Conservation (phyloP, 1,140 invertebrate species). For the Heliothis virescens region DNA sequence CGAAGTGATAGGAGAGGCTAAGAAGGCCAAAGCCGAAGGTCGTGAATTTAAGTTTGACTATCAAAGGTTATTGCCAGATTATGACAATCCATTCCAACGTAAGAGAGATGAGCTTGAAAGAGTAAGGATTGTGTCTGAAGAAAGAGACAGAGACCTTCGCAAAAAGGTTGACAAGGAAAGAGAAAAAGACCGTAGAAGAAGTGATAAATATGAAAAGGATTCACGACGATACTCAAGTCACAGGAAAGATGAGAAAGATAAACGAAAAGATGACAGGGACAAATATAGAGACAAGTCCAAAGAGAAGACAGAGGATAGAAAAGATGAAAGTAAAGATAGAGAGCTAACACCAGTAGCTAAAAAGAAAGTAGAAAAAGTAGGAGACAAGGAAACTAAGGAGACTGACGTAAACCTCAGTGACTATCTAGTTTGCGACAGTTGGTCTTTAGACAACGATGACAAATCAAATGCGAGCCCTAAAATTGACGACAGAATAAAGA, state of each 20-base stretch:
- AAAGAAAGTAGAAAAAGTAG: conserved; percentile 49
- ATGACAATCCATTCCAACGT: conserved; percentile 81
- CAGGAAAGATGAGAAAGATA: conserved; percentile 65
- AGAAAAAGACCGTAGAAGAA: conserved; percentile 60
- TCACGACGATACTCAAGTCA: conserved; percentile 63
- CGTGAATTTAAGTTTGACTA: conserved; percentile 80
- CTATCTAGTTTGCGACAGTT: conserved; percentile 82
- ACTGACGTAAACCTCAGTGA: conserved; percentile 78
- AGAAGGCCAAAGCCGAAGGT: conserved; percentile 76
- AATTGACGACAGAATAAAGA: conserved; percentile 60
- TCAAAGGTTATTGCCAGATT: conserved; percentile 76
- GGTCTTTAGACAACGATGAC: conserved; percentile 82
- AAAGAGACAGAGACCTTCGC: conserved; percentile 45
- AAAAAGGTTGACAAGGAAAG: conserved; percentile 59
- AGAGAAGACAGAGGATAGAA: conserved; percentile 48
- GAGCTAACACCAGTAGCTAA: conserved; percentile 50
- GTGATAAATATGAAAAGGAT: conserved; percentile 63
- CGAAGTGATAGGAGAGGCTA: conserved; percentile 79
- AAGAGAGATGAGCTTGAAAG: conserved; percentile 69
- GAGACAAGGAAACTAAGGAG: conserved; percentile 62
- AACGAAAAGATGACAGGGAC: conserved; percentile 53
- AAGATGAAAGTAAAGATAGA: conserved; percentile 61
- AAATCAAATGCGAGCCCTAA: conserved; percentile 71
- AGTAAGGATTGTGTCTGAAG: conserved; percentile 44
- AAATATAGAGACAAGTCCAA: conserved; percentile 49